Base-by-base conservation (phyloP, 2,113 vertebrate species). In the Albula glossodonta region DNA sequence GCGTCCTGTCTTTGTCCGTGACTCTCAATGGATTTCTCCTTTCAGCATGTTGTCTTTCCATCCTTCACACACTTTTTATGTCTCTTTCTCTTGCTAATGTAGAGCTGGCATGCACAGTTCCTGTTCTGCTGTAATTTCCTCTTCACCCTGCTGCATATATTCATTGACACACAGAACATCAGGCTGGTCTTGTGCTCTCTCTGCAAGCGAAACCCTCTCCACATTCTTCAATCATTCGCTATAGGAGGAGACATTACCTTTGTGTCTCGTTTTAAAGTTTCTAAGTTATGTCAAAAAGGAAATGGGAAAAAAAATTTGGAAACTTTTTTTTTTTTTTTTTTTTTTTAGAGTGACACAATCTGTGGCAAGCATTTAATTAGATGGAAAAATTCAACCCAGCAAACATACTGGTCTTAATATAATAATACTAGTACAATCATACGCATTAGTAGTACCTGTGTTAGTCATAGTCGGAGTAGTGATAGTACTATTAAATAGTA, bases 31-130 rank as follows among this genome's bases (percentile, higher is more conserved):
- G 88, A 51, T 17, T 13, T 48, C 51, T 5, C 81, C 19, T 11
- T n/a, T n/a, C n/a, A n/a, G n/a, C 31, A 25, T 12, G 66, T 8
- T 25, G n/a, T 25, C 66, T 31, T 25, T 56, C 9, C 22, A 19
- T 15, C 60, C 41, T 2, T 57, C 90, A 89, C 90, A 90, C 90
- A 87, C 90, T 90, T 92, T 78, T 31, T 87, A 70, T 22, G 52
- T 74, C 6, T 22, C 48, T 81, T 50, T 78, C 84, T 85, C 50
- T 85, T 77, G 53, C 77, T 57, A 74, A 5, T 13, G 52, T 63
- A 48, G 13, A 15, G n/a, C 3, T 56, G 17, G 80, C 48, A 12
- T 15, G 60, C 50, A n/a, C 13, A 82, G 53, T 19, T 48, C 77
- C 25, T 1, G 51, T 6, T 56, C 74, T 78, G 17, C 51, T 4